These are phyloP conservation scores for Anabacerthia variegaticeps DNA, from an alignment of 2,797 vertebrate species.

Conservation along the genomic window DNA sequence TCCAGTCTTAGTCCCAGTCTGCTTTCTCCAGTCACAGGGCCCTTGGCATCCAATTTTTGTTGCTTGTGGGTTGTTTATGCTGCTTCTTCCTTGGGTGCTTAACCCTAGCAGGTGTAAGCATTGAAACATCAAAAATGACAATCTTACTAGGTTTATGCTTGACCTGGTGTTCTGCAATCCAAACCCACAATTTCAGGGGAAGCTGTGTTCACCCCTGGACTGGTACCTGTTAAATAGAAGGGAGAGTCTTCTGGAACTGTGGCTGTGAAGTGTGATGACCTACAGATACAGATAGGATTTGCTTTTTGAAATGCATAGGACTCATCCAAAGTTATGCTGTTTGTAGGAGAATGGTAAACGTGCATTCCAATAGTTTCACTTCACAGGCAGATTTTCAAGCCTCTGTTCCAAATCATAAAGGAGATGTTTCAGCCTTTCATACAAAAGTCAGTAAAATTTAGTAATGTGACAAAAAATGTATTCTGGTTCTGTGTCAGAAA, in stretches of 20 bases:
- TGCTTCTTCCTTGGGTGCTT: neutral
- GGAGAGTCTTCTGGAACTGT: neutral
- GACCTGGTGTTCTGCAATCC: neutral
- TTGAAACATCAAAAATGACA: neutral
- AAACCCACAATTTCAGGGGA: neutral
- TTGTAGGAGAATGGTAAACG: neutral
- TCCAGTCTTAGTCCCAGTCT: neutral
- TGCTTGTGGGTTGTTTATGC: neutral
- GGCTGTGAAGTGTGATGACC: neutral
- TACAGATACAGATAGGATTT: neutral
- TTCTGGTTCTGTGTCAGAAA: neutral
- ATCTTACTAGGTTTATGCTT: neutral
- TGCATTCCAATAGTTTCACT: neutral
- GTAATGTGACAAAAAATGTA: neutral
- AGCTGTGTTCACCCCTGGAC: neutral
- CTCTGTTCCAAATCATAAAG: neutral
- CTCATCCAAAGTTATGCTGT: neutral
- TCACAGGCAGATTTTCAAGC: neutral
- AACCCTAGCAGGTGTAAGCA: neutral
- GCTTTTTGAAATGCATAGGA: neutral
- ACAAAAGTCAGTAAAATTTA: neutral
- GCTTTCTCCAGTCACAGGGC: neutral
- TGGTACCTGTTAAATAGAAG: neutral
- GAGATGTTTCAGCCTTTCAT: neutral
- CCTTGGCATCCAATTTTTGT: neutral